Evolutionary conservation across 1,140 invertebrate genomes (phyloP).

Genomic region (Ctenoplectra terminalis): DNA sequence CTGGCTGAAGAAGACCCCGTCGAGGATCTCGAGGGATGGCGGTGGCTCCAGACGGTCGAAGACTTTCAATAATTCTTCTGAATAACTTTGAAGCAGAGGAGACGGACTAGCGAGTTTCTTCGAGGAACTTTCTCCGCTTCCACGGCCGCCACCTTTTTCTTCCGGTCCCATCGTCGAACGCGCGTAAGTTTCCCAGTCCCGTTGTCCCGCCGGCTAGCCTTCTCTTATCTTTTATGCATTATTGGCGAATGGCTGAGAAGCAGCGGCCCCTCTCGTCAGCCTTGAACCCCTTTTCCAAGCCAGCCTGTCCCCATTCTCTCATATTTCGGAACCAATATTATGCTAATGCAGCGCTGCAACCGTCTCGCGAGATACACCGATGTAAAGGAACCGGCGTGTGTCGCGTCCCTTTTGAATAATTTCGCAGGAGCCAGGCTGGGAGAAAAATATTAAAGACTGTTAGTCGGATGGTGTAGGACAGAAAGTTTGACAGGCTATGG

Average conservation of each 20-base stretch:
- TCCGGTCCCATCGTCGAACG: constrained; percentile 35
- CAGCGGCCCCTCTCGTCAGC: constrained; percentile 14
- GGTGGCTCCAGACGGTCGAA: constrained; percentile 33
- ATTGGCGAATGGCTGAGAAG: constrained; percentile 56
- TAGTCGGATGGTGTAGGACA: not conserved
- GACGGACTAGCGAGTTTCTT: constrained; percentile 66
- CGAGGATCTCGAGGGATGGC: constrained; percentile 31
- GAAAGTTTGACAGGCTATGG: not conserved
- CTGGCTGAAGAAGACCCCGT: constrained; percentile 46
- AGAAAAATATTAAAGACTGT: constrained; percentile 27
- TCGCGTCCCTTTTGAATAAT: constrained; percentile 63
- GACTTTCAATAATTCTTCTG: constrained; percentile 77
- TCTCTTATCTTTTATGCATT: constrained; percentile 78
- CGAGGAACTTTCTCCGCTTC: constrained; percentile 58
- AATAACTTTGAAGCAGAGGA: constrained; percentile 71
- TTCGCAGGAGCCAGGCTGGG: constrained; percentile 15
- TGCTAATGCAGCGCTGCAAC: constrained; percentile 68
- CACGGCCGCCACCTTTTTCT: constrained; percentile 29
- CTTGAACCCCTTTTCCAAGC: constrained; percentile 4
- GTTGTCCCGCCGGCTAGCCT: constrained; percentile 48
- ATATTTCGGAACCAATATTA: constrained; percentile 78
- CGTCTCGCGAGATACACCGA: constrained; percentile 46
- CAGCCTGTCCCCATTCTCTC: constrained; percentile 54
- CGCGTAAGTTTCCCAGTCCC: constrained; percentile 60
- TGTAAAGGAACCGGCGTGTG: constrained; percentile 46